Conservation (phyloP, 92 coral and sea anemone genomes). For the Parazoanthus atlanticus region DNA sequence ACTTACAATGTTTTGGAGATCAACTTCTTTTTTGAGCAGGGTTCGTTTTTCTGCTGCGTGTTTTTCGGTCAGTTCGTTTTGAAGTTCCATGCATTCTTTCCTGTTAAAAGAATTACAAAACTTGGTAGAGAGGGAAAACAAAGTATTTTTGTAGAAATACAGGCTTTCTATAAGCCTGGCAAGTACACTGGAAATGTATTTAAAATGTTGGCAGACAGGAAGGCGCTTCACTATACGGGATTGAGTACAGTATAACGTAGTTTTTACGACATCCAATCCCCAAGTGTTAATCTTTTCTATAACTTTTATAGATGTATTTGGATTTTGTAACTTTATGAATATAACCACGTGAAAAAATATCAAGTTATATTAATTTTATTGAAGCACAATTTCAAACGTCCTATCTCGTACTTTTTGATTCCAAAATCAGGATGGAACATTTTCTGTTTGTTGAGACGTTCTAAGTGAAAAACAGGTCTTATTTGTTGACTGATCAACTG, state of each 20-base stretch:
- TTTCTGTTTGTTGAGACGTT: no score
- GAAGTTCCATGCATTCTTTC: constrained; percentile 92
- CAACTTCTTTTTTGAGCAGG: constrained; percentile 88
- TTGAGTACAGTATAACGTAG: background rate
- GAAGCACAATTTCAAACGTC: no score
- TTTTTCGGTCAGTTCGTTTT: constrained; percentile 89
- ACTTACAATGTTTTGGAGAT: constrained; percentile 87
- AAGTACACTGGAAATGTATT: no score
- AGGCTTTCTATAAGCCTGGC: no score
- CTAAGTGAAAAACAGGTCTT: no score
- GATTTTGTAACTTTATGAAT: no score
- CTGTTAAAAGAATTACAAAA: constrained; percentile 44
- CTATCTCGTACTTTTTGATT: no score
- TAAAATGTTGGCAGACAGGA: background rate
- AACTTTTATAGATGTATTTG: background rate
- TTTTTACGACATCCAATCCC: background rate
- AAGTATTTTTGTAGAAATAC: no score
- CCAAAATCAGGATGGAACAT: no score
- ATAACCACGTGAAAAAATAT: no score
- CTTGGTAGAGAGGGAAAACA: background rate
- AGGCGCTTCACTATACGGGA: background rate
- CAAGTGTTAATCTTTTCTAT: no score
- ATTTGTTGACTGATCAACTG: no score
- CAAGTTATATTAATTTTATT: background rate
- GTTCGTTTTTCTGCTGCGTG: constrained; percentile 71